Base-by-base conservation (phyloP, 2,888 invertebrate species). In the Machimus rusticus region DNA sequence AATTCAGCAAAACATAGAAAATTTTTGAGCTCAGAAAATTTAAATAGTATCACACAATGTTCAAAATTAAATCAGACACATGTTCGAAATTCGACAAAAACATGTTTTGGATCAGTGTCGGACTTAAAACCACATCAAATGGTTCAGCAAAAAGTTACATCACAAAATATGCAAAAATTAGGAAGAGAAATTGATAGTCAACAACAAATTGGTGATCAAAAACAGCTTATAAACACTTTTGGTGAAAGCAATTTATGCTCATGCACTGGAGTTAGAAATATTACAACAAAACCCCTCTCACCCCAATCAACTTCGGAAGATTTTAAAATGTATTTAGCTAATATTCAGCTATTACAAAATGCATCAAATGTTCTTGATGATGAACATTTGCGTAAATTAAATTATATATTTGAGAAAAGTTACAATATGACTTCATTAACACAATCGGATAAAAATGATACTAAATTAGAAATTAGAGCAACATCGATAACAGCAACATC, bases 291-390 rank as follows among this genome's bases (percentile, higher is more conserved):
- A 88, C 94, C 95, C 0, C 90, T 96, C 0, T 95, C 95, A 55
- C 95, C 95, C 0, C 95, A 95, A 89, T 94, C 94, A 34, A 95
- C 95, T 0, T 95, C 95, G 0, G 96, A 96, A 91, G 96, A 96
- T 90, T 96, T 96, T 89, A 94, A 95, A 90, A 91, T 95, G 88
- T 96, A 96, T 91, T 92, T 96, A 89, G 96, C 96, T 31, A 96
- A 96, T 90, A 95, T 96, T 92, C 96, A 96, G 90, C 95, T 96
- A 91, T 91, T 96, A 8, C 96, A 96, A 89, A 96, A 95, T 89
- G 96, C 96, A 0, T 94, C 95, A 0, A 95, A 95, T 89, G 93
- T 95, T 0, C 91, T 96, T 4, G 93, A 94, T 0, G 92, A 95
- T n/a, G 93, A 94, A 51, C 95, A 95, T 88, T 90, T 96, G 79